Evolutionary conservation across 2,888 invertebrate genomes (phyloP).

Genomic region (Heliconius charithonia): DNA sequence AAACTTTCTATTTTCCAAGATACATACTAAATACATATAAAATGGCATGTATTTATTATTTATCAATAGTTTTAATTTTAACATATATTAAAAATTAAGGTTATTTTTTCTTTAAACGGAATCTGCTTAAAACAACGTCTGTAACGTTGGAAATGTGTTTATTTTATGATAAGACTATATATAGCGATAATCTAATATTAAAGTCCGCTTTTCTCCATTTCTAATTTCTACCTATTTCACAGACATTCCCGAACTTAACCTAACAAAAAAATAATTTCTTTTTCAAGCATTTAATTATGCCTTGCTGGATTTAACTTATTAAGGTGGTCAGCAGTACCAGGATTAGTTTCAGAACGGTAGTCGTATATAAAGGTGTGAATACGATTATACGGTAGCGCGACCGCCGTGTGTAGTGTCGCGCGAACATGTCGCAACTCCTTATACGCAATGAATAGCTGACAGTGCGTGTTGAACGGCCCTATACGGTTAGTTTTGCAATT

Average conservation of each 20-base stretch:
- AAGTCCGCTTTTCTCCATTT: neutral
- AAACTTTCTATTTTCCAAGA: too few species aligned
- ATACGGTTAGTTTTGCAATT: slow-evolving; percentile 44
- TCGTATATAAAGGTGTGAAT: slow-evolving; percentile 52
- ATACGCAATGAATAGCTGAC: slow-evolving; percentile 62
- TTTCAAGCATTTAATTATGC: slow-evolving; percentile 6
- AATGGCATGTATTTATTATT: too few species aligned
- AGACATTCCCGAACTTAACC: neutral
- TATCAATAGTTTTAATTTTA: neutral
- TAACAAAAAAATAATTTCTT: neutral
- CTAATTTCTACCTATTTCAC: neutral
- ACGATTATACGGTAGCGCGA: slow-evolving; percentile 50
- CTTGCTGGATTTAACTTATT: neutral
- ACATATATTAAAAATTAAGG: too few species aligned
- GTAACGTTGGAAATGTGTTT: too few species aligned
- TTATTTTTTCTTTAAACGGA: too few species aligned
- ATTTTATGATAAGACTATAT: too few species aligned
- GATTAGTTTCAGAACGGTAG: slow-evolving; percentile 35
- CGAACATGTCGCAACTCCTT: slow-evolving; percentile 64
- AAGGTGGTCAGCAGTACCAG: slow-evolving; percentile 18
- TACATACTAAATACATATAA: too few species aligned
- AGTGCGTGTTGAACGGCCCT: slow-evolving; percentile 52
- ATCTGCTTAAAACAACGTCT: too few species aligned
- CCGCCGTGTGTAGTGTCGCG: slow-evolving; percentile 54
- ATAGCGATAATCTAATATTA: neutral